Conservation (phyloP, 2,888 invertebrate genomes). For the Torymus texanus region DNA sequence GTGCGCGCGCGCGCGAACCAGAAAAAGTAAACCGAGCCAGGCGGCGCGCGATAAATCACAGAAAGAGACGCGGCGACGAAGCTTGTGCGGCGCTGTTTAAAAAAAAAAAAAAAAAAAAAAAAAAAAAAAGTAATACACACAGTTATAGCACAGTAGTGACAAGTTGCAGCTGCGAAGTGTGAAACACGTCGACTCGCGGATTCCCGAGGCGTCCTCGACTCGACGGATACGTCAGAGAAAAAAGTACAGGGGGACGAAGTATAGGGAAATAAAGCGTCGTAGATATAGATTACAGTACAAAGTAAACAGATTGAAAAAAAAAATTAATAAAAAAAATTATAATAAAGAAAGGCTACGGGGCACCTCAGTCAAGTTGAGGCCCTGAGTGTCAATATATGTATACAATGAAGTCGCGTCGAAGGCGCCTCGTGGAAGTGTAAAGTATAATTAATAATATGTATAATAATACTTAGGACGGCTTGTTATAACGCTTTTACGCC, state of each 20-base stretch:
- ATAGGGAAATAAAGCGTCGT: constrained; percentile 42
- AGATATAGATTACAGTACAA: constrained; percentile 32
- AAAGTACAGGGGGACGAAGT: constrained; percentile 4
- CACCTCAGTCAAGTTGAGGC: constrained; percentile 39
- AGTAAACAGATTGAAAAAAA: constrained; percentile 16
- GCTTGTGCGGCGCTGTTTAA: constrained; percentile 69
- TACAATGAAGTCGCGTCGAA: constrained; percentile 36
- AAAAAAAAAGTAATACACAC: constrained; percentile 73
- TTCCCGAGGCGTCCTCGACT: constrained; percentile 61
- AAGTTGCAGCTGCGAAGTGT: constrained; percentile 75
- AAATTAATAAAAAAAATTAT: constrained; percentile 18
- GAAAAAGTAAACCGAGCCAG: constrained; percentile 18
- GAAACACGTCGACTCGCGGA: constrained; percentile 66
- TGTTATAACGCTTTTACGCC: constrained; percentile 33
- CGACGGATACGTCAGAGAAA: constrained; percentile 37
- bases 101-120: constrained; percentile 63
- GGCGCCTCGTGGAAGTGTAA: constrained; percentile 29
- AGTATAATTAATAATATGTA: constrained; percentile 25
- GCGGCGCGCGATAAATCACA: constrained; percentile 42
- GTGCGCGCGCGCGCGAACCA: neutral
- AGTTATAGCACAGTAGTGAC: constrained; percentile 75
- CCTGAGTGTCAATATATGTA: constrained; percentile 5
- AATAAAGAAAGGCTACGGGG: constrained; percentile 19
- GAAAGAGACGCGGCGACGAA: constrained; percentile 61
- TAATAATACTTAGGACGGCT: constrained; percentile 5